Evolutionary conservation across 2,888 invertebrate species (phyloP).

Genomic region (Gymnocheta viridis): DNA sequence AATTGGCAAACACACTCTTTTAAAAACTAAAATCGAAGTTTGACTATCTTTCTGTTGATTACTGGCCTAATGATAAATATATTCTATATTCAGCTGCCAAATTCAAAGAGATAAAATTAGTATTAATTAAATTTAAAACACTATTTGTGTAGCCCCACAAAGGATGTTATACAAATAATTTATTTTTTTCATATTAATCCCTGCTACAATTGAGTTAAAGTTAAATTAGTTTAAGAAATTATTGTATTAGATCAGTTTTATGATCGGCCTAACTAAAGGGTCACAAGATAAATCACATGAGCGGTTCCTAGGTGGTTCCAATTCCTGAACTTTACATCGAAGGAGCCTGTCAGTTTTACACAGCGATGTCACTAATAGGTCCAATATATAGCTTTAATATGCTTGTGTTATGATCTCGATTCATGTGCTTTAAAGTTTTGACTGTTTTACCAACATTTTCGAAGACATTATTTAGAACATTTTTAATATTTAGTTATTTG

Average conservation of each 20-base stretch:
- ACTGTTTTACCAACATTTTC: too few relatives aligned
- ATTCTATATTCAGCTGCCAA: background rate
- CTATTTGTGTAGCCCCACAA: conserved; percentile 18
- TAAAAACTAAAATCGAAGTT: background rate
- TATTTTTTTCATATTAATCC: background rate
- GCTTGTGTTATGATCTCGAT: too few relatives aligned
- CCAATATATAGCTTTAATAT: too few relatives aligned
- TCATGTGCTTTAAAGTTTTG: too few relatives aligned
- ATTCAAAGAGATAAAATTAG: conserved; percentile 40
- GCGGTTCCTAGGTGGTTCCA: too few relatives aligned
- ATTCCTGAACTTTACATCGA: too few relatives aligned
- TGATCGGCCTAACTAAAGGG: too few relatives aligned
- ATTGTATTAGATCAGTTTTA: background rate
- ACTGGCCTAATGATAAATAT: background rate
- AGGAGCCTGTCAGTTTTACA: too few relatives aligned
- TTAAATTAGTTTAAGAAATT: background rate
- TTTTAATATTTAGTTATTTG: too few relatives aligned
- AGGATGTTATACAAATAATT: background rate
- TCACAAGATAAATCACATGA: too few relatives aligned
- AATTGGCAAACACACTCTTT: background rate
- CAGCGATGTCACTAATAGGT: too few relatives aligned
- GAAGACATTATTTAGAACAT: too few relatives aligned
- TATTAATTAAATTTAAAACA: conserved; percentile 58
- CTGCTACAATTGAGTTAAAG: background rate
- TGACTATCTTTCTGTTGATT: background rate